Conservation (phyloP, 1,140 invertebrate species). For the Batillaria attramentaria region DNA sequence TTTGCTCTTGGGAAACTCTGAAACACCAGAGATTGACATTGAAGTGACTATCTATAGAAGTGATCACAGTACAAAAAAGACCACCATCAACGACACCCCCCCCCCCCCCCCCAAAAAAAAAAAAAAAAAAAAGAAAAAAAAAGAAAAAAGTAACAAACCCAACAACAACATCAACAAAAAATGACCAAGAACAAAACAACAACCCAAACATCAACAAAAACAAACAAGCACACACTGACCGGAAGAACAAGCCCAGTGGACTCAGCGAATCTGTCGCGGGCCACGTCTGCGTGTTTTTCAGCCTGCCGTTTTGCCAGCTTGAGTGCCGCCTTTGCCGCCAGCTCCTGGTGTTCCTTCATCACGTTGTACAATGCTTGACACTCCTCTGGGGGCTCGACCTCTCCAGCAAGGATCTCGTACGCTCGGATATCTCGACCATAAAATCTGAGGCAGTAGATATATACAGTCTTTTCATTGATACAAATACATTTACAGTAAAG, state of each 20-base stretch:
- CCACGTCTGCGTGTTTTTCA: constrained; percentile 37
- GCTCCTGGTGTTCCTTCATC: constrained; percentile 55
- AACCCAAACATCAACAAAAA: background rate
- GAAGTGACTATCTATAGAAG: too few relatives aligned
- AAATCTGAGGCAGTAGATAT: constrained; percentile 54
- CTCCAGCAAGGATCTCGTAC: constrained; percentile 58
- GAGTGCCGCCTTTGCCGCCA: constrained; percentile 45
- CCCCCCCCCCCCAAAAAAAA: too few relatives aligned
- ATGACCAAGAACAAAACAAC: background rate
- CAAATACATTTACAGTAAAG: background rate
- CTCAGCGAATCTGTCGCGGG: constrained; percentile 27
- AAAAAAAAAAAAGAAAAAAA: background rate
- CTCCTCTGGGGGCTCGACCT: constrained; percentile 55
- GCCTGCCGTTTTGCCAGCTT: constrained; percentile 56
- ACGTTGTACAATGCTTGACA: constrained; percentile 63
- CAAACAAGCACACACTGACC: constrained; percentile 24
- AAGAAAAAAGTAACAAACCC: background rate
- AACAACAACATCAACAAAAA: too few relatives aligned
- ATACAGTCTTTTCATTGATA: background rate
- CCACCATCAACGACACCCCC: background rate
- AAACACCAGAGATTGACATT: too few relatives aligned
- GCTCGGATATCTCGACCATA: constrained; percentile 63
- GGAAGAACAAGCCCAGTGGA: constrained; percentile 27
- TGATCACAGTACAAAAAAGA: background rate
- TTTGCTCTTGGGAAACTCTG: constrained; percentile 21